A percentile compares a stretch with the other conserved stretches of the same genome.
phyloP scores from a whole-genome alignment of 2,797 vertebrate species.

The Pseudomugil gertrudae region DNA sequence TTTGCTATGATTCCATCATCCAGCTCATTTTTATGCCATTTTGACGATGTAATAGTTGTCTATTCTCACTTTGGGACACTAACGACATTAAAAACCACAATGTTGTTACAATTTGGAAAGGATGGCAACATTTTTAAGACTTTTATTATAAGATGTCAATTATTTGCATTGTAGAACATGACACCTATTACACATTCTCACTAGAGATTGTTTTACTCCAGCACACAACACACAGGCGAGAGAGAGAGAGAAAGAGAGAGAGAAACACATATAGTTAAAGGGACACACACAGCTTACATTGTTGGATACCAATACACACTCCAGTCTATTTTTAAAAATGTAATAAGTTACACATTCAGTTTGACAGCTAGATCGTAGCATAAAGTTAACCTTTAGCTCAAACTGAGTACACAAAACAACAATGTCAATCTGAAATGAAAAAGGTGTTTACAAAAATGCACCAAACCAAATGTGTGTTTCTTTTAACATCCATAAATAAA shows the following conservation, averaged over 20 bases:
- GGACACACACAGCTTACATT: background rate
- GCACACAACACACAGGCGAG: background rate
- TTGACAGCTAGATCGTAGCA: constrained; percentile 86
- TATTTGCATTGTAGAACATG: no score
- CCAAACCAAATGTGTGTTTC: background rate
- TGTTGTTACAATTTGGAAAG: background rate
- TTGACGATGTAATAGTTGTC: no score
- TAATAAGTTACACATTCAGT: constrained; percentile 85
- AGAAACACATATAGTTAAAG: background rate
- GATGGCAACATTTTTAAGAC: no score
- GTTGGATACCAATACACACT: background rate
- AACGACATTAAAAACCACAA: background rate
- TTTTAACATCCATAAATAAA: background rate
- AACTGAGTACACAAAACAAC: constrained; percentile 67
- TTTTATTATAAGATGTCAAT: no score
- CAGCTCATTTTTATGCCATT: background rate
- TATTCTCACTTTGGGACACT: no score
- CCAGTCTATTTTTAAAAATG: background rate
- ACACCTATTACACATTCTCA: no score
- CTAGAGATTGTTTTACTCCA: no score
- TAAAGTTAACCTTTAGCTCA: constrained; percentile 84
- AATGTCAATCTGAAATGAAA: background rate
- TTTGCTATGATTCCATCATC: background rate
- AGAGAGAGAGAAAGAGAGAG: background rate
- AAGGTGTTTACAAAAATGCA: no score